Conservation (phyloP, 2,113 vertebrate species). For the Strix uralensis region DNA sequence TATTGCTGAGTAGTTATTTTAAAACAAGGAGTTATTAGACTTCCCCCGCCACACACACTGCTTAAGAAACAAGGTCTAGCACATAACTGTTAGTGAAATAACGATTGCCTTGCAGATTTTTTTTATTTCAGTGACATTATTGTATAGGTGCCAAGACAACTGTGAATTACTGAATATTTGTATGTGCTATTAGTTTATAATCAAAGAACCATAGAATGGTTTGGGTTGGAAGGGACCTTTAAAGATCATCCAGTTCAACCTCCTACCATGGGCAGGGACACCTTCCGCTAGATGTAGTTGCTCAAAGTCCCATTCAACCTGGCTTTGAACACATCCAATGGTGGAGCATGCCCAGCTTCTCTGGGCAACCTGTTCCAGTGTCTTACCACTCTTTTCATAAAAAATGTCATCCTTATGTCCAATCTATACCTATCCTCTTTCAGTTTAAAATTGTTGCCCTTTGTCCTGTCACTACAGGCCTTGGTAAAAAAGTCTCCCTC, state of each 20-base stretch:
- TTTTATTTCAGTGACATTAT: neutral
- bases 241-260: neutral
- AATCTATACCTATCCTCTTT: neutral
- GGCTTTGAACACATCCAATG: neutral
- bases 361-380: neutral
- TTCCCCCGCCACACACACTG: neutral
- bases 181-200: neutral
- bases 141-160: neutral
- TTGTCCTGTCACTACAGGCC: neutral
- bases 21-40: conserved; percentile 30
- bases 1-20: conserved; percentile 45
- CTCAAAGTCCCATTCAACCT: neutral
- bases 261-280: neutral
- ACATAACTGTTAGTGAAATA: neutral
- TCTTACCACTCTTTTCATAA: neutral
- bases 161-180: neutral
- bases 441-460: neutral
- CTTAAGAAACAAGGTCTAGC: neutral
- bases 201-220: fast-evolving
- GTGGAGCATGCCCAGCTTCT: neutral
- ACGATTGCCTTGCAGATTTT: neutral
- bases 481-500: neutral
- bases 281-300: neutral
- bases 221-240: neutral
- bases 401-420: neutral